Conservation (phyloP, 2,888 invertebrate species). For the Drosophila leonis region DNA sequence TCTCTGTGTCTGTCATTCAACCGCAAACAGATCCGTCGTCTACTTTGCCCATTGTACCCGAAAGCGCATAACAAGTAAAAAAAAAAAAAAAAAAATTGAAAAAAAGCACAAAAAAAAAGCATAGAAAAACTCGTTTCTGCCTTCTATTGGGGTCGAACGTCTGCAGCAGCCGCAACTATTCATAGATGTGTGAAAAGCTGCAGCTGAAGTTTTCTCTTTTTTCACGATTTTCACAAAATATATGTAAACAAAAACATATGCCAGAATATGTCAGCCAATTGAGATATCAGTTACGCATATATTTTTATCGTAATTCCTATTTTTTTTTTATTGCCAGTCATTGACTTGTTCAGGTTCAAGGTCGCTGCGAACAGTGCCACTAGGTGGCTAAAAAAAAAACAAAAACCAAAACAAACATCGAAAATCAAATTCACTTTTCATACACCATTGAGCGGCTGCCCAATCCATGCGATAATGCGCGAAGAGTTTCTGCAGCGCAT, state of each 20-base stretch:
- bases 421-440: conserved; percentile 71
- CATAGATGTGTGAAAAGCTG: conserved; percentile 47
- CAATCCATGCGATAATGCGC: conserved; percentile 43
- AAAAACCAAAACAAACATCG: conserved; percentile 62
- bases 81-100: conserved; percentile 15
- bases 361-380: conserved; percentile 57
- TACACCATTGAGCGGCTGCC: conserved; percentile 38
- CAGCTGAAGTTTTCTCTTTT: conserved; percentile 56
- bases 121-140: conserved; percentile 65
- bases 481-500: conserved; percentile 58
- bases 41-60: conserved; percentile 62
- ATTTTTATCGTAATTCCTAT: conserved; percentile 23
- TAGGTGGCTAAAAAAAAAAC: conserved; percentile 36
- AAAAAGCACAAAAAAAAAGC: conserved; percentile 11
- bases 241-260: conserved; percentile 31
- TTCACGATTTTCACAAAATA: conserved; percentile 12
- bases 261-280: conserved; percentile 33
- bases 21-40: conserved; percentile 42
- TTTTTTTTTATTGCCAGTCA: conserved; percentile 54
- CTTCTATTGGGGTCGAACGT: conserved; percentile 64
- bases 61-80: conserved; percentile 30
- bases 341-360: conserved; percentile 79
- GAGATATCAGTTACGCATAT: conserved; percentile 28
- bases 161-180: conserved; percentile 23
- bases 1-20: conserved; percentile 13